Base-by-base conservation (phyloP, 2,888 invertebrate genomes). In the Strigamia maritima region DNA sequence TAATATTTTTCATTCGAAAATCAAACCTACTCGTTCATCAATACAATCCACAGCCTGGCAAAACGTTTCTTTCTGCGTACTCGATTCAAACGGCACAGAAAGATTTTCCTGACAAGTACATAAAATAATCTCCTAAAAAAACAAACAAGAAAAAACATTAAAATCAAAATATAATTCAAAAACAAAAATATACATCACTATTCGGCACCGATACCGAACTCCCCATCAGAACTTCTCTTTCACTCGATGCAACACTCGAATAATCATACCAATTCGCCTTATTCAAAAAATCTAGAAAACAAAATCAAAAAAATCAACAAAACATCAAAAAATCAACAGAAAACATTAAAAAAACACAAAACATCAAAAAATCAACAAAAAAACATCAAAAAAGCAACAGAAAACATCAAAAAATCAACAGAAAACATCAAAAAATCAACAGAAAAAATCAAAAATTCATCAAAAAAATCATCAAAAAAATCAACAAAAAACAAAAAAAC, bases 21-120 rank as follows among this genome's bases (percentile, higher is more conserved):
- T 49, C 24, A 38, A 77, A 60, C 40, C 76, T 81, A 81, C 81
- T 44, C 80, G 76, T 14, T 76, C 74, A 76, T 81, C 81, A 24
- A 81, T 80, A 44, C 80, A 80, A 75, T 81, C 81, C 19, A 81
- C 60, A 2, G 80, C 81, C 24, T 81, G 79, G 40, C 81, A 81
- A 65, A 49, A 80, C 31, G 14, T 44, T 10, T 79, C 76, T 35
- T 78, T 78, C 16, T 24, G 22, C 1, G 24, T 26, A 16, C 22
- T 22, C 16, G 26, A 7, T 38, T 78, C 74, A n/a, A 19, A 22
- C n/a, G 78, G 28, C 8, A 38, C 14, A 3, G 19, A n/a, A 22
- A 28, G 6, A n/a, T 31, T 74, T 70, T 78, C 78, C 31, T 74
- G 8, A 24, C 78, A 78, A 14, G 78, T 78, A n/a, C 78, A 78